A percentile compares a stretch with the other conserved stretches of the same genome.
Conservation (phyloP, 2,888 invertebrate genomes). For the Parochlus steinenii region DNA sequence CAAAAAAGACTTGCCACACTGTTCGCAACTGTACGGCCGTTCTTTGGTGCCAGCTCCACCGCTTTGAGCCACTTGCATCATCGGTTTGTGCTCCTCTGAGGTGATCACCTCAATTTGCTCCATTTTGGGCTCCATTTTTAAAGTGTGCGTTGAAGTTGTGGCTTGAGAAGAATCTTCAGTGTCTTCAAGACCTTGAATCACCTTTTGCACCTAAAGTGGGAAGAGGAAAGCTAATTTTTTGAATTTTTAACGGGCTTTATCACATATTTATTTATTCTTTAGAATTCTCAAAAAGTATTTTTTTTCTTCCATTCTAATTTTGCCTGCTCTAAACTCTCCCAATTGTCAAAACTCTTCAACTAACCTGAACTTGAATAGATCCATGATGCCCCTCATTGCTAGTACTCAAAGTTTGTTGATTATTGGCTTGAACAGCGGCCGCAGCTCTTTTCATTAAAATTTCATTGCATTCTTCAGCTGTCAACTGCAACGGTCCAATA, state of each 20-base stretch:
- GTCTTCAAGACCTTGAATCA: constrained; percentile 8
- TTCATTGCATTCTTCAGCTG: constrained; percentile 62
- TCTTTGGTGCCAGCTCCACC: constrained; percentile 35
- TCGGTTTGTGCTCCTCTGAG: not conserved
- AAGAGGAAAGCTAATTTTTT: no score
- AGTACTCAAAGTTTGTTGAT: no score
- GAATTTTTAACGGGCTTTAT: no score
- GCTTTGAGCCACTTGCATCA: not conserved
- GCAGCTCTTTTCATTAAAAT: constrained; percentile 56
- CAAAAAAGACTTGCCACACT: constrained; percentile 70
- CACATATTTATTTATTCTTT: no score
- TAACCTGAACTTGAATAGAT: constrained; percentile 22
- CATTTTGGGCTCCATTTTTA: no score
- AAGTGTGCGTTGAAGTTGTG: no score
- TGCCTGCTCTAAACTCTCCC: not conserved
- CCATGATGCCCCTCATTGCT: constrained; percentile 33
- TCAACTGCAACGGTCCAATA: constrained; percentile 53
- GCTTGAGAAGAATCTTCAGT: not conserved
- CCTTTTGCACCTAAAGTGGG: constrained; percentile 11
- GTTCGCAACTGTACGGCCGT: constrained; percentile 63
- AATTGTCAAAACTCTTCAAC: not conserved
- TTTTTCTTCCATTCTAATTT: no score
- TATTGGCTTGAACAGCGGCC: constrained; percentile 34
- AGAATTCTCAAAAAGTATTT: no score
- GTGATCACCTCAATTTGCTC: no score